These are phyloP conservation scores for Sarcophaga bullata DNA, from an alignment of 1,140 invertebrate genomes.

Conservation along the genomic window DNA sequence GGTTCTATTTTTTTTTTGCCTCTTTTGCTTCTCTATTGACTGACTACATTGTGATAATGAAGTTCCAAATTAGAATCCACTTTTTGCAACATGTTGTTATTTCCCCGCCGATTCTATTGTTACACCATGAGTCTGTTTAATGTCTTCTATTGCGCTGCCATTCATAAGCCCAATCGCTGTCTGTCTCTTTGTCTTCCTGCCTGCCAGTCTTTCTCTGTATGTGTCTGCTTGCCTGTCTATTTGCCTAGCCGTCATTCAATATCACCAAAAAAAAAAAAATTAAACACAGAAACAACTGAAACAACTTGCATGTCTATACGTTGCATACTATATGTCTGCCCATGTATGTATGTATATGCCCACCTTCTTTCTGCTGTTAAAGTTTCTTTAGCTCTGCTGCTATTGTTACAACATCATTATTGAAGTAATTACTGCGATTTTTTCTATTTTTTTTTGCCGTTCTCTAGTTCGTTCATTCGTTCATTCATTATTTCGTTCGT, in stretches of 20 bases:
- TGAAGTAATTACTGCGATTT: constrained; percentile 35
- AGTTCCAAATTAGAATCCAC: constrained; percentile 9
- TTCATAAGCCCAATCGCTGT: background rate
- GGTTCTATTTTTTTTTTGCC: no score
- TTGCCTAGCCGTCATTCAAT: no score
- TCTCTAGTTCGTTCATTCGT: no score
- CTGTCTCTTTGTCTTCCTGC: background rate
- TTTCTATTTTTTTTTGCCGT: no score
- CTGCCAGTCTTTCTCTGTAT: background rate
- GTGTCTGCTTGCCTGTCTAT: background rate
- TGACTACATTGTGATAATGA: background rate
- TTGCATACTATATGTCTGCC: no score
- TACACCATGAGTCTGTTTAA: background rate
- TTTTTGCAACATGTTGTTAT: constrained; percentile 7
- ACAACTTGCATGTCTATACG: no score
- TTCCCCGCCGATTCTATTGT: background rate
- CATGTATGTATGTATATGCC: background rate
- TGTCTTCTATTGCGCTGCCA: background rate
- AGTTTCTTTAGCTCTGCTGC: background rate
- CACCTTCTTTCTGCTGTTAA: background rate
- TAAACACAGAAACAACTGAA: no score
- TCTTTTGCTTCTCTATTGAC: background rate
- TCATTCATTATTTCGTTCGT: background rate
- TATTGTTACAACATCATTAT: constrained; percentile 40
- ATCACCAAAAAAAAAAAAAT: no score